Evolutionary conservation across 2,888 invertebrate species (phyloP).

Genomic region (Torymus tubicola): DNA sequence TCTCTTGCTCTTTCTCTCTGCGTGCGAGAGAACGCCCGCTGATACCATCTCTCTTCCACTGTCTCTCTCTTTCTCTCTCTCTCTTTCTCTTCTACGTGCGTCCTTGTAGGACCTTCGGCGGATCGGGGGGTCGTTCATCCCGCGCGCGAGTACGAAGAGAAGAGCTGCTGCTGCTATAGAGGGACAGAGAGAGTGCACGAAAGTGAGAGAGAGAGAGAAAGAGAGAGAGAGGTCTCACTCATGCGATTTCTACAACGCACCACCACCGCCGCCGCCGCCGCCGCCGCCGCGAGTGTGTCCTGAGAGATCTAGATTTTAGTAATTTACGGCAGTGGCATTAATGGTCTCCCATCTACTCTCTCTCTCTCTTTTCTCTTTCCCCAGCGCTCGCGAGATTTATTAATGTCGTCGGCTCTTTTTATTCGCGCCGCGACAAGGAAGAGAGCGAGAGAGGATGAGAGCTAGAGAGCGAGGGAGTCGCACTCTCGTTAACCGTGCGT

Average conservation of each 20-base stretch:
- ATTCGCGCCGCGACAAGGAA: not conserved
- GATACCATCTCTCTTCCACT: slow-evolving; percentile 4
- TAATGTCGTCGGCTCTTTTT: slow-evolving; percentile 46
- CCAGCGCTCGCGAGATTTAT: slow-evolving; percentile 40
- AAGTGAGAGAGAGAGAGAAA: slow-evolving; percentile 18
- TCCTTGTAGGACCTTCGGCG: slow-evolving; percentile 55
- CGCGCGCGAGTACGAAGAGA: not conserved
- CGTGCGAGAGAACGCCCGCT: slow-evolving; percentile 2
- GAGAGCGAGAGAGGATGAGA: not conserved
- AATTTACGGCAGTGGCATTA: slow-evolving; percentile 51
- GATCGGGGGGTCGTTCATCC: slow-evolving; percentile 55
- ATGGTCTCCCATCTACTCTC: slow-evolving; percentile 25
- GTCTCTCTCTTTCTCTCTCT: slow-evolving; percentile 23
- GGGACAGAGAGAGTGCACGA: not conserved
- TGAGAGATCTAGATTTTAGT: slow-evolving; percentile 54
- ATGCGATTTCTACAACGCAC: slow-evolving; percentile 16
- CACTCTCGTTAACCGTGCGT: slow-evolving; percentile 11
- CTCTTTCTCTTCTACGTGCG: slow-evolving; percentile 24
- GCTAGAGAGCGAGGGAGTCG: slow-evolving; percentile 1
- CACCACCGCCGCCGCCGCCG: too few species aligned
- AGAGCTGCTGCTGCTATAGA: not conserved
- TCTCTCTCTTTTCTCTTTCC: too few species aligned
- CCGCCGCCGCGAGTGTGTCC: slow-evolving; percentile 15
- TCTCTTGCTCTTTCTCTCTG: slow-evolving; percentile 15
- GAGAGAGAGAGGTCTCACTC: slow-evolving; percentile 16